Conservation (phyloP, 2,888 invertebrate genomes). For the Ramazzottius varieornatus region DNA sequence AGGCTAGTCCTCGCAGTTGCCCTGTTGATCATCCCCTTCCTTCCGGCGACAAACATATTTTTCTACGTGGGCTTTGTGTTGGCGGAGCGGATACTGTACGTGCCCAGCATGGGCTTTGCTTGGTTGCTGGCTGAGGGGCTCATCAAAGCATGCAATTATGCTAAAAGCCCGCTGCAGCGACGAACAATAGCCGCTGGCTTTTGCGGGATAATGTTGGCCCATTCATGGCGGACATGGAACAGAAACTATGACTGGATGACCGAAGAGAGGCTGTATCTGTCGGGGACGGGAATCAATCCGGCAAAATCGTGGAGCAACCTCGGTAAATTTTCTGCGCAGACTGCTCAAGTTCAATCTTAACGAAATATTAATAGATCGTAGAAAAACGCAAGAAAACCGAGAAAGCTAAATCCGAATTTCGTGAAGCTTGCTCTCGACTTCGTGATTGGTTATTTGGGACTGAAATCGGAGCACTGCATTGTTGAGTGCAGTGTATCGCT, state of each 20-base stretch:
- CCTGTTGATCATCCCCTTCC: slow-evolving; percentile 63
- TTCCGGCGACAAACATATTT: slow-evolving; percentile 80
- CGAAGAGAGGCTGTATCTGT: slow-evolving; percentile 69
- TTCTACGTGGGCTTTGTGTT: slow-evolving; percentile 96
- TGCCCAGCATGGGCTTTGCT: slow-evolving; percentile 84
- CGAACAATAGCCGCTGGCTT: slow-evolving; percentile 8
- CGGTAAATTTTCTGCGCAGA: no score
- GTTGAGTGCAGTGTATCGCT: no score
- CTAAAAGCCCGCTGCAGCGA: slow-evolving; percentile 6
- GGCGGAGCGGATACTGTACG: slow-evolving; percentile 76
- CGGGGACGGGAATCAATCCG: slow-evolving; percentile 69
- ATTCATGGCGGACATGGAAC: slow-evolving; percentile 38
- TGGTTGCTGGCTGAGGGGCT: slow-evolving; percentile 40
- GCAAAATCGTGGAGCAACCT: slow-evolving; percentile 37
- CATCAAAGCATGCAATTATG: slow-evolving; percentile 8
- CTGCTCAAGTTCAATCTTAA: no score
- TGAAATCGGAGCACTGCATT: no score
- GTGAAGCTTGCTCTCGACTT: no score
- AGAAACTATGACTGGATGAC: slow-evolving; percentile 72
- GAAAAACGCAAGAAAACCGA: no score
- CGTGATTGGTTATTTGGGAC: no score
- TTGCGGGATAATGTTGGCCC: slow-evolving; percentile 15
- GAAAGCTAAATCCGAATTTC: no score
- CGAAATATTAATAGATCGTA: no score
- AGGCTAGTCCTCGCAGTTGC: slow-evolving; percentile 23